Percentiles rank a stretch among this genome's conserved stretches.
phyloP scores from a whole-genome alignment of 2,113 vertebrate species.

The Ctenomys sociabilis region DNA sequence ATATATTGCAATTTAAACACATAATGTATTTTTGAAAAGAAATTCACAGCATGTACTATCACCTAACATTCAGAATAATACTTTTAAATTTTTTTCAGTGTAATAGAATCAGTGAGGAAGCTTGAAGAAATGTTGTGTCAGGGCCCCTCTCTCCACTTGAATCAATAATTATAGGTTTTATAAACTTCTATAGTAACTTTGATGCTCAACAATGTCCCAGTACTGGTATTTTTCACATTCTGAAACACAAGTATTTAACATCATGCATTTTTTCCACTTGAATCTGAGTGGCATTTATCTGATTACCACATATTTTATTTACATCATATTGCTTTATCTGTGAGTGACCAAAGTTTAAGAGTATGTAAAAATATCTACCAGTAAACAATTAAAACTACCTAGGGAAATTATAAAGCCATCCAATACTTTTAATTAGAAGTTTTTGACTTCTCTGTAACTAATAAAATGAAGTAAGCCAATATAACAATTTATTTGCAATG shows the following conservation, averaged over 20 bases:
- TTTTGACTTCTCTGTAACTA: not conserved
- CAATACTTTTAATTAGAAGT: slow-evolving; percentile 8
- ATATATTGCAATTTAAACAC: not conserved
- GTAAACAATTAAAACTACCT: not conserved
- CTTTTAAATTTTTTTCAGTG: slow-evolving; percentile 15
- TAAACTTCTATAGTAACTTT: not conserved
- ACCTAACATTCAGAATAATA: not conserved
- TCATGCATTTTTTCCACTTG: not conserved
- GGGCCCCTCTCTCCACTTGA: not conserved
- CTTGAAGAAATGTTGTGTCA: not conserved
- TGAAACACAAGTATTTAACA: not conserved
- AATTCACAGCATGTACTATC: not conserved
- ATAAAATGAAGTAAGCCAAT: not conserved
- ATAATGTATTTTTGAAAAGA: slow-evolving; percentile 4
- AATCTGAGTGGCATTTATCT: not conserved
- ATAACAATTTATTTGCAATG: not conserved
- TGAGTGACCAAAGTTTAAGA: not conserved
- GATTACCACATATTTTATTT: not conserved
- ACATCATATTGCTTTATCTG: not conserved
- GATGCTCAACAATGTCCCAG: not conserved
- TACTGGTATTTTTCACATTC: not conserved
- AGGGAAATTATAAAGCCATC: not conserved
- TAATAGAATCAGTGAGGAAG: not conserved
- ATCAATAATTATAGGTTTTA: not conserved
- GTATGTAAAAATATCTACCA: not conserved